Evolutionary conservation across 37 sponge, comb jelly and placozoan species (phyloP).

Genomic region (Cladorhizidae sp.): DNA sequence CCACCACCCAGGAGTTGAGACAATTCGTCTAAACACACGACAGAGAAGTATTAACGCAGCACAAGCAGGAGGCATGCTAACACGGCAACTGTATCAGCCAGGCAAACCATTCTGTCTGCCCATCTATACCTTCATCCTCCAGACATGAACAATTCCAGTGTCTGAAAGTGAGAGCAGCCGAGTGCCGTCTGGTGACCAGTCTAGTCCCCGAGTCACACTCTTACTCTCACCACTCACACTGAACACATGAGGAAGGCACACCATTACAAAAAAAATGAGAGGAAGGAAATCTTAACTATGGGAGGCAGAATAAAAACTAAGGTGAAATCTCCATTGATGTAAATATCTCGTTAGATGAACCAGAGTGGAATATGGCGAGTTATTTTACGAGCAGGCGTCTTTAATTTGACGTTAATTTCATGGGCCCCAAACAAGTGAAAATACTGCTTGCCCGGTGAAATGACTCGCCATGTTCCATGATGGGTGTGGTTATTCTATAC

Average conservation of each 20-base stretch:
- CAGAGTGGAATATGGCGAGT: no score
- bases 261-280: not conserved
- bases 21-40: constrained; percentile 16
- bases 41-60: no score
- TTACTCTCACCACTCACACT: constrained; percentile 43
- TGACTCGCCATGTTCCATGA: no score
- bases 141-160: constrained; percentile 23
- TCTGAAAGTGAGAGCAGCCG: constrained; percentile 43
- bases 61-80: not conserved
- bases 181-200: constrained; percentile 48
- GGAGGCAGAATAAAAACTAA: no score
- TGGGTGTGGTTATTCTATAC: no score
- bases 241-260: not conserved
- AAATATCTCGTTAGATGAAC: no score
- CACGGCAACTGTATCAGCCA: not conserved
- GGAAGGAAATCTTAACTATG: no score
- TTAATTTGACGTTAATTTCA: no score
- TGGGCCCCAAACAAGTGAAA: no score
- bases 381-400: no score
- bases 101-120: not conserved
- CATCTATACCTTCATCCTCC: constrained; percentile 61
- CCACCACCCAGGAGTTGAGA: constrained; percentile 55
- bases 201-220: constrained; percentile 7
- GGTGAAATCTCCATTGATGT: no score
- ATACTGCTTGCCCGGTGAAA: no score